Evolutionary conservation across 2,888 invertebrate genomes (phyloP).

Genomic region (Phania funesta): DNA sequence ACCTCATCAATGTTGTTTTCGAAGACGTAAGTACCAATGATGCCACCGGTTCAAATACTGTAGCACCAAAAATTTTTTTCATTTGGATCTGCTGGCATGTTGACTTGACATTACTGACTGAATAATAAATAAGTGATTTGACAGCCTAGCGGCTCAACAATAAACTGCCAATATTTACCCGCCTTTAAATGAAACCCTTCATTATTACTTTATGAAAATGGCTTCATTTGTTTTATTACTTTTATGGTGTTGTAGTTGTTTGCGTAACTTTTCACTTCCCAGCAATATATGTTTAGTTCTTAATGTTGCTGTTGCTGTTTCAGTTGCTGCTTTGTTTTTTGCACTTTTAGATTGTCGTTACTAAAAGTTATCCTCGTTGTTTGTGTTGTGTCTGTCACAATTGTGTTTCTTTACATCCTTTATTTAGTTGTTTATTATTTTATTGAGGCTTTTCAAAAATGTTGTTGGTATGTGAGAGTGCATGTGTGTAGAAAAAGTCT

Average conservation of each 20-base stretch:
- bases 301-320: not conserved
- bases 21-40: no score
- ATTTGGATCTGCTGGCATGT: no score
- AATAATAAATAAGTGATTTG: no score
- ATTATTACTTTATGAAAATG: slow-evolving; percentile 37
- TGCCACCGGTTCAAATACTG: no score
- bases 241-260: slow-evolving; percentile 6
- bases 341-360: slow-evolving; percentile 56
- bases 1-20: no score
- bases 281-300: slow-evolving; percentile 42
- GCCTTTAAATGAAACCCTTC: no score
- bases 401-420: slow-evolving; percentile 2
- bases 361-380: slow-evolving; percentile 18
- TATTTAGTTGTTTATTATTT: slow-evolving; percentile 42
- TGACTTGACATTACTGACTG: no score
- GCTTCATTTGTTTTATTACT: slow-evolving; percentile 42
- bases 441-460: slow-evolving; percentile 32
- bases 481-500: slow-evolving; percentile 56
- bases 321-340: slow-evolving; percentile 31
- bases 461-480: not conserved
- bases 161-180: no score
- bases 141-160: no score
- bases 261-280: slow-evolving; percentile 59
- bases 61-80: no score
- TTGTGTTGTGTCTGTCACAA: slow-evolving; percentile 14